Evolutionary conservation across 2,113 vertebrate species (phyloP), one percentile per base, ranked within the genome.

Genomic region (Erythrocercus mccallii): DNA sequence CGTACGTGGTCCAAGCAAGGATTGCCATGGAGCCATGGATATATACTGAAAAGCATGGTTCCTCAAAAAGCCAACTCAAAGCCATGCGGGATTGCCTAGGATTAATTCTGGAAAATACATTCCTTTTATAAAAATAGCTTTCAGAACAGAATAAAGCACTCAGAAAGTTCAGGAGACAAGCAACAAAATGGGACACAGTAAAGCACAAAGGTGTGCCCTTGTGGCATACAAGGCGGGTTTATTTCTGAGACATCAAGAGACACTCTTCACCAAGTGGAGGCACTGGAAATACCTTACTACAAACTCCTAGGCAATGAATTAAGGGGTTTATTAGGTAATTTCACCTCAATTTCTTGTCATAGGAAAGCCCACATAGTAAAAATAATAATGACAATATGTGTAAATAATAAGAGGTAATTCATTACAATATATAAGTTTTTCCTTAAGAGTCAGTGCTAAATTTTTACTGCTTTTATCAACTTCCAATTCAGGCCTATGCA

Each of bases 181-280:
- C 5, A 56, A 47, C 20, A 68, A 53, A 77, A 60, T 37, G 31
- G 33, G 84, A 56, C 30, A 40, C 5, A 33, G n/a, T 27, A 58
- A 82, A 15, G 57, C 15, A 71, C 31, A 70, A 58, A 73, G 13
- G 13, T 61, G 44, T 83, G 71, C 38, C 71, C 33, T 86, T 40
- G 50, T 44, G 57, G 37, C 50, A 61, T 2, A 5, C 50, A 50
- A 81, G 62, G 24, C 16, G 65, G 15, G 8, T 66, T 84, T 81
- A 31, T 57, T 90, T 88, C 62, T 57, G 60, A 73, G 47, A 40
- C 14, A 50, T 27, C 38, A 11, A 56, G 66, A 68, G 38, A 42
- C 15, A 7, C 4, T 65, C 13, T n/a, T 82, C 42, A 28, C 6
- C 0, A 0, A 54, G 18, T 37, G 62, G 54, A 71, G 54, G 5